Percentiles rank a stretch among this genome's conserved stretches.
phyloP scores from a whole-genome alignment of 2,113 vertebrate genomes.

The Himantopus leucocephalus region DNA sequence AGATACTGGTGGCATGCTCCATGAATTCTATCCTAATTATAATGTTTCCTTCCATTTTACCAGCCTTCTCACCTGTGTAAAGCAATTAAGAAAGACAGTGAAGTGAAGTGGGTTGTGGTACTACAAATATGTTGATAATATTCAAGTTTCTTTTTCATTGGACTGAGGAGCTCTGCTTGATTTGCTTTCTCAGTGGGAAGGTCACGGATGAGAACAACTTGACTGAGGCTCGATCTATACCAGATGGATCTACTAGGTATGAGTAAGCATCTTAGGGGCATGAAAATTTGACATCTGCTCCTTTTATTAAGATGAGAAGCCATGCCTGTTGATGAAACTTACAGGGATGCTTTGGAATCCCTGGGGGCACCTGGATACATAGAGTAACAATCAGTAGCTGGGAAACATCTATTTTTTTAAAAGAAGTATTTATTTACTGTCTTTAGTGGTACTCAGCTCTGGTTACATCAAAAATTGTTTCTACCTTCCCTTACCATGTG shows the following conservation, averaged over 20 bases:
- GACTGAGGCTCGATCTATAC: constrained; percentile 23
- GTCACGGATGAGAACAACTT: constrained; percentile 56
- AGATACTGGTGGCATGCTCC: background rate
- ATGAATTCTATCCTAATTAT: background rate
- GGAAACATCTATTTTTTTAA: background rate
- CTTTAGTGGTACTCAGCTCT: background rate
- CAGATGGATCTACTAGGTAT: constrained; percentile 41
- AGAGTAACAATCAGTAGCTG: background rate
- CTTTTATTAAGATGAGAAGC: background rate
- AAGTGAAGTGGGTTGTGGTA: background rate
- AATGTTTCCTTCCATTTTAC: background rate
- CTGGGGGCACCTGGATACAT: background rate
- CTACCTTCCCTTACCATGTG: background rate
- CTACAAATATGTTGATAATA: background rate
- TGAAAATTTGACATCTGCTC: constrained; percentile 45
- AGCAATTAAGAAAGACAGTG: constrained; percentile 8
- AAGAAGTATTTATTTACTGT: background rate
- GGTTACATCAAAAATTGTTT: background rate
- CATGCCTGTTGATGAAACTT: background rate
- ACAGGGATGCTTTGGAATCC: background rate
- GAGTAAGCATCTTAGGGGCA: background rate
- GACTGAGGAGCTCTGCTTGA: background rate
- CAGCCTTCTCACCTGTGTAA: background rate
- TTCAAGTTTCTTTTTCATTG: background rate
- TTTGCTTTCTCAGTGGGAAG: constrained; percentile 43